Evolutionary conservation across 2,113 vertebrate species (phyloP).

Genomic region (Ginglymostoma cirratum): DNA sequence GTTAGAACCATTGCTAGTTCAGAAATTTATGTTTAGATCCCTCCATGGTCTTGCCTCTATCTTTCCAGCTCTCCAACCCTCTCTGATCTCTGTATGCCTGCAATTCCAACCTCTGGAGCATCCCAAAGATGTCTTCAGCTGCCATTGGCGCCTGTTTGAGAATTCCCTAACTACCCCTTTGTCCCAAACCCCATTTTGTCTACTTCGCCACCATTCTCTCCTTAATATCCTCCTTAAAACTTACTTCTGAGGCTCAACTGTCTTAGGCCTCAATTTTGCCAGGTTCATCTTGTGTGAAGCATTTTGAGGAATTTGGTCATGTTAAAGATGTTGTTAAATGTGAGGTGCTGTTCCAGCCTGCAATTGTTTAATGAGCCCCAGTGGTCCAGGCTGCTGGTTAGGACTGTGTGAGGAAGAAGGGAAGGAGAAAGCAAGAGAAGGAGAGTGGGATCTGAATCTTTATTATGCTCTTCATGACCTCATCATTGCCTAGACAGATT

Average conservation of each 20-base stretch:
- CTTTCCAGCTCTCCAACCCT: too few species aligned
- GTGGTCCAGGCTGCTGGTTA: neutral
- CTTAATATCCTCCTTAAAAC: neutral
- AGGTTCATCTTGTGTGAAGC: neutral
- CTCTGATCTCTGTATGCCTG: neutral
- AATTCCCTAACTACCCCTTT: neutral
- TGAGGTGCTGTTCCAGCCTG: neutral
- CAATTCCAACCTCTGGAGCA: neutral
- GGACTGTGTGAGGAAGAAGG: neutral
- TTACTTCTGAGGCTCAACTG: neutral
- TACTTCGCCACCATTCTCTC: neutral
- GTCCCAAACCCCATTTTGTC: too few species aligned
- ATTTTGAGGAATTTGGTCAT: neutral
- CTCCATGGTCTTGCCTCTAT: neutral
- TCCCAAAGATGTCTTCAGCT: neutral
- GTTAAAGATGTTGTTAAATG: neutral
- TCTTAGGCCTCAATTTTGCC: neutral
- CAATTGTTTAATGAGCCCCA: neutral
- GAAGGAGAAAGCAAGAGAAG: neutral
- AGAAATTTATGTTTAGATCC: neutral
- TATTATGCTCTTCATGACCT: too few species aligned
- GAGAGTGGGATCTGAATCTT: too few species aligned
- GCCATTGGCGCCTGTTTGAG: neutral
- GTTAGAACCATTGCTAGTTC: neutral
- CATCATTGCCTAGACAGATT: too few species aligned